These are phyloP conservation scores for Sebastes wilsoni DNA, from an alignment of 2,797 vertebrate species.

Conservation along the genomic window DNA sequence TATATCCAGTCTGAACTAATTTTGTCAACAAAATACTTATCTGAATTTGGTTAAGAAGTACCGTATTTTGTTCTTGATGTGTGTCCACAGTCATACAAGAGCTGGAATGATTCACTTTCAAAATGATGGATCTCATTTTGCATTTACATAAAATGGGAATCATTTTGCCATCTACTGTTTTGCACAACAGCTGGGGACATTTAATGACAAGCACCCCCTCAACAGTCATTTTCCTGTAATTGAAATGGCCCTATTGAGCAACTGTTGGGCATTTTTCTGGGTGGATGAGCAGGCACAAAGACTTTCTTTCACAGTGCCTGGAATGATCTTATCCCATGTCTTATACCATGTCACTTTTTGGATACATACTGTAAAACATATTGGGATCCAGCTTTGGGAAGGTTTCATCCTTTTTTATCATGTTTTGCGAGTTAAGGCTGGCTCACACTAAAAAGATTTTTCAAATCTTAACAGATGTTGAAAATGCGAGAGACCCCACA, in stretches of 20 bases:
- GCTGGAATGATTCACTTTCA: conserved; percentile 20
- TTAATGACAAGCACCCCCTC: conserved; percentile 18
- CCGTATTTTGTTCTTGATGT: conserved; percentile 28
- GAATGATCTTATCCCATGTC: not conserved
- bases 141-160: conserved; percentile 26
- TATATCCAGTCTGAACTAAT: not conserved
- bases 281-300: not conserved
- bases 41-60: not conserved
- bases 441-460: no score
- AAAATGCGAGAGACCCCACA: no score
- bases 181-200: conserved; percentile 6
- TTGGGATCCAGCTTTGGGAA: not conserved
- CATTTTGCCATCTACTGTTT: not conserved
- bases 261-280: conserved; percentile 4
- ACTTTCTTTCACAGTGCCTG: not conserved
- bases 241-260: conserved; percentile 11
- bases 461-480: no score
- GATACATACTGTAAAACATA: not conserved
- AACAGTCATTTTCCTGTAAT: not conserved
- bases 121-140: conserved; percentile 32
- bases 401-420: not conserved
- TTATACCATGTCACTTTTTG: not conserved
- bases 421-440: not conserved
- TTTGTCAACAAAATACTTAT: conserved; percentile 21
- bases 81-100: conserved; percentile 21